Evolutionary conservation across 2,888 invertebrate species (phyloP).

Genomic region (Lasioglossum pauxillum): DNA sequence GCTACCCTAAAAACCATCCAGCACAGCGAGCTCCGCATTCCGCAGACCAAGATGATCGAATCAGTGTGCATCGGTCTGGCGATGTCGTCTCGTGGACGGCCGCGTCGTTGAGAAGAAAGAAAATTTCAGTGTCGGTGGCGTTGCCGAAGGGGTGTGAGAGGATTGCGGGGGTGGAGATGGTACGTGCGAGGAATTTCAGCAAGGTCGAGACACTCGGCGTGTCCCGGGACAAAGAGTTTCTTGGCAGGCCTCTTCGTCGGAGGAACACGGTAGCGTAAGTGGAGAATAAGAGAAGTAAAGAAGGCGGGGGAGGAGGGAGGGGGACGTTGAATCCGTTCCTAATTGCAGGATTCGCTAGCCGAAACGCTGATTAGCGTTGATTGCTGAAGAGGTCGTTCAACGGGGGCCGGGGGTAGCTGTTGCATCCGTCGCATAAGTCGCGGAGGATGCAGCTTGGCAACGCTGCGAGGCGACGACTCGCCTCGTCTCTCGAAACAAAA

Average conservation of each 20-base stretch:
- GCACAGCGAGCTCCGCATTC: neutral
- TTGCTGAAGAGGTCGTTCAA: conserved; percentile 52
- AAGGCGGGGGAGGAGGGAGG: neutral
- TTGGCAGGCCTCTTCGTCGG: neutral
- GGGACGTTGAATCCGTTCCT: conserved; percentile 55
- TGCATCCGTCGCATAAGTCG: conserved; percentile 30
- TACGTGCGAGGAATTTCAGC: conserved; percentile 25
- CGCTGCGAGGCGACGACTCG: conserved; percentile 7
- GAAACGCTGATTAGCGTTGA: conserved; percentile 61
- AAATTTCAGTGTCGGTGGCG: neutral
- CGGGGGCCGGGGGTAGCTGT: neutral
- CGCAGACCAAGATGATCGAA: neutral
- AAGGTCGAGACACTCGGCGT: neutral
- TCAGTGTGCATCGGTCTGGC: neutral
- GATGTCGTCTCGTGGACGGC: neutral
- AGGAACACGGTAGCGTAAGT: neutral
- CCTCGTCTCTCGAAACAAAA: conserved; percentile 37
- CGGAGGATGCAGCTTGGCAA: conserved; percentile 50
- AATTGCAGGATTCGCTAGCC: conserved; percentile 50
- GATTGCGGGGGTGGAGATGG: neutral
- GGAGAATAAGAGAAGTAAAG: neutral
- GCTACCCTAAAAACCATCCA: neutral
- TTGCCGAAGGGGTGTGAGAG: neutral
- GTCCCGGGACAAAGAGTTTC: conserved; percentile 9
- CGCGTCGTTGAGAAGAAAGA: neutral